Percentiles rank a stretch among this genome's conserved stretches.
These are phyloP conservation scores for Saimiri boliviensis DNA, from an alignment of 2,113 vertebrate genomes.

Conservation along the genomic window DNA sequence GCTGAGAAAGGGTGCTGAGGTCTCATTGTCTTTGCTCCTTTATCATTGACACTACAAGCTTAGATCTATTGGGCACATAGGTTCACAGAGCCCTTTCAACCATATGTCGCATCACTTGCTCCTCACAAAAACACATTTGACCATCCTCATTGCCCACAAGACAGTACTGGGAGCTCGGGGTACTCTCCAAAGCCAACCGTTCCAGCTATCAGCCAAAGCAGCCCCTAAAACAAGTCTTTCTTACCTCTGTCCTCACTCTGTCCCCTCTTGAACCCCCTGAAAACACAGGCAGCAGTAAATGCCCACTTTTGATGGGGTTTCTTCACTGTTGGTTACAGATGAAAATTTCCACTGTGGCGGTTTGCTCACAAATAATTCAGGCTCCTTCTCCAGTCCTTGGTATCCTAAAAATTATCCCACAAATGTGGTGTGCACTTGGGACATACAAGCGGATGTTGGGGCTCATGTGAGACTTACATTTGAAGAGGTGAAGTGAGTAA, in stretches of 20 bases:
- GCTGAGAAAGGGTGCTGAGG: neutral
- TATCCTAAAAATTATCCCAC: slow-evolving; percentile 72
- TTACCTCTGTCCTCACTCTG: neutral
- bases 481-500: slow-evolving; percentile 64
- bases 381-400: slow-evolving; percentile 73
- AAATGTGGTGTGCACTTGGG: slow-evolving; percentile 64
- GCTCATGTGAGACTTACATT: slow-evolving; percentile 62
- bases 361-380: slow-evolving; percentile 67
- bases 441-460: slow-evolving; percentile 55
- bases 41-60: neutral
- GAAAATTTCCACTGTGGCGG: slow-evolving; percentile 61
- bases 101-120: neutral
- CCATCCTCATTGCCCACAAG: neutral
- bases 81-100: neutral
- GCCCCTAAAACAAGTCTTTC: neutral
- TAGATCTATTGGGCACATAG: neutral
- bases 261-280: too few species aligned
- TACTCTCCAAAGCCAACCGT: neutral
- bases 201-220: neutral
- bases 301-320: neutral
- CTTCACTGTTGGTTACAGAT: slow-evolving; percentile 50
- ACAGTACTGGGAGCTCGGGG: neutral
- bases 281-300: neutral
- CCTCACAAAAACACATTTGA: neutral
- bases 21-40: neutral